These are phyloP conservation scores for Tamandua tetradactyla DNA, from an alignment of 2,797 vertebrate genomes.

Conservation along the genomic window DNA sequence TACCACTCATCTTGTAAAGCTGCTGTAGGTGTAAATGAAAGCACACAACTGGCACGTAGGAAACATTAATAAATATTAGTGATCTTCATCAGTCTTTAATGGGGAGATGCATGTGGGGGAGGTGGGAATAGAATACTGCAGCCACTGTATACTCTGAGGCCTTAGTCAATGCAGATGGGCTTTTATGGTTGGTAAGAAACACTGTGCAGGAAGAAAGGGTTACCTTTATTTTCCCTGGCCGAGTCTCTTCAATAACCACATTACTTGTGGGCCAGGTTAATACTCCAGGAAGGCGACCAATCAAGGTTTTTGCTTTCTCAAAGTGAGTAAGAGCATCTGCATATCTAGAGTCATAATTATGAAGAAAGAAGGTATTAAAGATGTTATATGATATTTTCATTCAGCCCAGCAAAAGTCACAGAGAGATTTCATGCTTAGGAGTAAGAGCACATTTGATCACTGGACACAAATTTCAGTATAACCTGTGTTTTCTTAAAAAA, in stretches of 20 bases:
- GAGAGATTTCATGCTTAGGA: neutral
- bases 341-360: constrained; percentile 87
- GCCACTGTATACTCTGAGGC: neutral
- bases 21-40: neutral
- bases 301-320: constrained; percentile 89
- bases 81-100: neutral
- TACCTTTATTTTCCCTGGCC: constrained; percentile 85
- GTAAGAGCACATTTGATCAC: neutral
- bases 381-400: neutral
- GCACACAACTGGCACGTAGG: neutral
- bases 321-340: constrained; percentile 90
- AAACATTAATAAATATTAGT: neutral
- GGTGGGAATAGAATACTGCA: neutral
- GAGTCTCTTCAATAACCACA: constrained; percentile 91
- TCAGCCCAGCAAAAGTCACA: neutral
- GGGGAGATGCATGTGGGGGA: neutral
- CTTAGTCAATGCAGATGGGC: neutral
- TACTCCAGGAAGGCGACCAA: constrained; percentile 91
- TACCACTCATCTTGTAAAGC: neutral
- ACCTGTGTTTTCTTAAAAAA: neutral
- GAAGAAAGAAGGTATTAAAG: constrained; percentile 33
- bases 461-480: neutral
- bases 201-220: neutral
- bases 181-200: neutral
- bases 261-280: constrained; percentile 95